Conservation (phyloP, 1,140 invertebrate genomes). For the Diachasma alloeum region DNA sequence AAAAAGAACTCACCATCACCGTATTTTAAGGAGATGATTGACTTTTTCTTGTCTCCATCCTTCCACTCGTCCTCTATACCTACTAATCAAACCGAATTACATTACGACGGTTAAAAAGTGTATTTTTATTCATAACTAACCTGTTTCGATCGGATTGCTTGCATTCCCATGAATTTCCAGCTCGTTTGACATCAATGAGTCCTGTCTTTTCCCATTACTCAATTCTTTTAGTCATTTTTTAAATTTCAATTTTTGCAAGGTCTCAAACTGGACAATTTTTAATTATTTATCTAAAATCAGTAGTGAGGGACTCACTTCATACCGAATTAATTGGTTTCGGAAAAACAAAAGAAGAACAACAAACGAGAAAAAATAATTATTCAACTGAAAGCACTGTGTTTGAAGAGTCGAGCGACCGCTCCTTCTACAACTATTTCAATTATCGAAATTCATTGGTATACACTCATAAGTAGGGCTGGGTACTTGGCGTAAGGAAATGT, state of each 20-base stretch:
- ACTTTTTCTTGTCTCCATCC: not conserved
- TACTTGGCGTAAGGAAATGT: too few species aligned
- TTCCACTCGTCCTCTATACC: not conserved
- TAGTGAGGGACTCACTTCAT: not conserved
- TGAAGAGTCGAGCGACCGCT: not conserved
- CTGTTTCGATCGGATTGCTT: not conserved
- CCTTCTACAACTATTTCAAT: too few species aligned
- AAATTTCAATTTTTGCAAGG: not conserved
- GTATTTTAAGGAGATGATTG: not conserved
- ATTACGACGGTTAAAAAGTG: not conserved
- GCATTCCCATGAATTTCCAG: slow-evolving; percentile 16
- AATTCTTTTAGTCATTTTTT: not conserved
- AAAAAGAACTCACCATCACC: not conserved
- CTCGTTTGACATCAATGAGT: slow-evolving; percentile 29
- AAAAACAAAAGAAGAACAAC: not conserved
- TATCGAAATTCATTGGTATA: too few species aligned
- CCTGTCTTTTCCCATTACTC: slow-evolving; percentile 4
- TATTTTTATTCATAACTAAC: slow-evolving; percentile 6
- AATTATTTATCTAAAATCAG: not conserved
- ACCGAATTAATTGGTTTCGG: not conserved
- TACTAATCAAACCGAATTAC: not conserved
- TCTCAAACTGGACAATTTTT: not conserved
- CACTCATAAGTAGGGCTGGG: too few species aligned
- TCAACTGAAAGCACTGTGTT: too few species aligned
- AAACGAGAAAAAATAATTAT: too few species aligned